Conservation (phyloP, 2,888 invertebrate species). For the Mesochorus sp. region DNA sequence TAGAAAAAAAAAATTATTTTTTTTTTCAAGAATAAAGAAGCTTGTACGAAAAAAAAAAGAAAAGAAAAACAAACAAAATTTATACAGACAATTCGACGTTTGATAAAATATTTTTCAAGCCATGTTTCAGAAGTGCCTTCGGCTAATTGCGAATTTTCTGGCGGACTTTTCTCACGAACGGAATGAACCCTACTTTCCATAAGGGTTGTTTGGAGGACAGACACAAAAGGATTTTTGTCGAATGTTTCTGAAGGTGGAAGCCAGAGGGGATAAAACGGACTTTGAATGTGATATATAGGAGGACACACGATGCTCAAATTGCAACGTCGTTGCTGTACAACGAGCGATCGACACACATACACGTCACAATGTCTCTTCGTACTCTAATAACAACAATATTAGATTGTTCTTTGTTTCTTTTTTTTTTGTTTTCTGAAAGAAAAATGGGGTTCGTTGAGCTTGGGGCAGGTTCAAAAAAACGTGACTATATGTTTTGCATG, state of each 20-base stretch:
- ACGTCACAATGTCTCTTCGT: slow-evolving; percentile 33
- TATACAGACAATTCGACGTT: too few species aligned
- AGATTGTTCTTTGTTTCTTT: slow-evolving; percentile 2
- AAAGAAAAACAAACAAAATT: too few species aligned
- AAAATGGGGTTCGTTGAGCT: slow-evolving; percentile 35
- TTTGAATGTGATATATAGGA: not conserved
- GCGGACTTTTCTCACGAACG: too few species aligned
- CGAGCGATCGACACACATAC: not conserved
- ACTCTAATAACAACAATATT: slow-evolving; percentile 45
- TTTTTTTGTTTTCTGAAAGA: slow-evolving; percentile 38
- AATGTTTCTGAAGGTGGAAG: too few species aligned
- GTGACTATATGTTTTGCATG: slow-evolving; percentile 67
- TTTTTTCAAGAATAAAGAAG: too few species aligned
- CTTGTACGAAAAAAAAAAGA: too few species aligned
- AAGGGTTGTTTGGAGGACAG: too few species aligned
- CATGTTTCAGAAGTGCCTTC: too few species aligned
- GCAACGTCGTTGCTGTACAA: not conserved
- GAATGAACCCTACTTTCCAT: too few species aligned
- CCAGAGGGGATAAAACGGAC: not conserved
- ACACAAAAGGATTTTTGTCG: slow-evolving; percentile 5
- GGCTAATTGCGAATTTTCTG: too few species aligned
- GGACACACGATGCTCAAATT: slow-evolving; percentile 6
- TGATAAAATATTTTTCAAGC: too few species aligned
- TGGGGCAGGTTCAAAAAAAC: slow-evolving; percentile 28
- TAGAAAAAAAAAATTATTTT: too few species aligned